Evolutionary conservation across 2,888 invertebrate species (phyloP), one percentile per base, ranked within the genome.

Genomic region (Noctua pronuba): DNA sequence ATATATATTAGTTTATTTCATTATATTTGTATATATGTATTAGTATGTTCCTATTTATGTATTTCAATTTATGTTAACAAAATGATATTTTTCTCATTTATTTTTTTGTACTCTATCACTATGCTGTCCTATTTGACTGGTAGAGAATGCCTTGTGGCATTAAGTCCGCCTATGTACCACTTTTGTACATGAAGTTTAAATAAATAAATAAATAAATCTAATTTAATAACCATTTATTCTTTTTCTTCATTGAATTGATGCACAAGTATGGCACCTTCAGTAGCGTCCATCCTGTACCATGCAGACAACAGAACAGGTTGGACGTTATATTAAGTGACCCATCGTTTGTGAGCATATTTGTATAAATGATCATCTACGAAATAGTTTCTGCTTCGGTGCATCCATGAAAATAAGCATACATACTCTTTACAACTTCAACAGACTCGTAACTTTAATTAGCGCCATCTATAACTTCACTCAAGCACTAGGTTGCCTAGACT

Each of bases 401-500:
- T 60, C 18, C 18, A 18, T 49, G 6, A 35, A 44, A 11, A 1
- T 18, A 74, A 35, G 24, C 18, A 44, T 38, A 2, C 8, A 16
- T 8, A 46, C 24, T n/a, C 8, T 41, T 21, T 55, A 8, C 16
- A 21, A 38, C 24, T 71, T n/a, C 11, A 18, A 31, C 31, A 5
- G 8, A 13, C 16, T 68, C 8, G 24, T 21, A 46, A 6, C 18
- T 77, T 31, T 38, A 10, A 49, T 46, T 38, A 3, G 44, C 86
- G 85, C 85, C 85, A 81, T 85, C 85, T 86, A 46, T 66, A 16
- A 13, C 1, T 18, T 64, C n/a, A 11, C 5, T 28, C 2, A 13
- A 21, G 55, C 31, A 86, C 78, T 84, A 86, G 24, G 13, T 80
- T 11, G 68, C 46, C 60, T 41, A 72, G 73, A 62, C 60, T 52